Conservation (phyloP, 2,888 invertebrate genomes). For the Tinea semifulvella region DNA sequence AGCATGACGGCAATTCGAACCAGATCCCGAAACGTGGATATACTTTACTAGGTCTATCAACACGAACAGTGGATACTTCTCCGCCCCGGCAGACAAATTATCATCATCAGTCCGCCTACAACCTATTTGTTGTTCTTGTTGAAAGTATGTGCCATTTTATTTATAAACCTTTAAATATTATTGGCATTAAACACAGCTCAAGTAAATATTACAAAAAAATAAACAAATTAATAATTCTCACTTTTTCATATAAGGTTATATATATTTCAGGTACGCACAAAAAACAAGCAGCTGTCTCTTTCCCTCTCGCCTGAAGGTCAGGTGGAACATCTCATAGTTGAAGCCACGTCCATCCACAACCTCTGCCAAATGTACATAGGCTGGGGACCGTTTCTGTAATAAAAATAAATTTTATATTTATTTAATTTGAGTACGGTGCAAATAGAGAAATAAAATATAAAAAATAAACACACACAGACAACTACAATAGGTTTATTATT, state of each 20-base stretch:
- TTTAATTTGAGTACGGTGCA: too few relatives aligned
- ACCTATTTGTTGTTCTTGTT: too few relatives aligned
- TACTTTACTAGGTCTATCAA: too few relatives aligned
- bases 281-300: slow-evolving; percentile 69
- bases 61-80: too few relatives aligned
- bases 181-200: not conserved
- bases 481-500: too few relatives aligned
- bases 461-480: too few relatives aligned
- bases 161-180: not conserved
- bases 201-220: not conserved
- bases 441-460: too few relatives aligned
- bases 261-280: slow-evolving; percentile 61
- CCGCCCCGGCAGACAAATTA: too few relatives aligned
- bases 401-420: not conserved
- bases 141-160: not conserved
- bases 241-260: not conserved
- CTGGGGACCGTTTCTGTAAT: slow-evolving; percentile 88
- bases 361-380: slow-evolving; percentile 97
- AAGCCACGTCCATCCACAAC: slow-evolving; percentile 89
- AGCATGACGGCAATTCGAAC: too few relatives aligned
- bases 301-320: slow-evolving; percentile 93
- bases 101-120: too few relatives aligned
- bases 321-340: slow-evolving; percentile 89
- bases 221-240: not conserved
- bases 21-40: too few relatives aligned